Base-by-base conservation (phyloP, 2,797 vertebrate species). In the Gambelia wislizenii region DNA sequence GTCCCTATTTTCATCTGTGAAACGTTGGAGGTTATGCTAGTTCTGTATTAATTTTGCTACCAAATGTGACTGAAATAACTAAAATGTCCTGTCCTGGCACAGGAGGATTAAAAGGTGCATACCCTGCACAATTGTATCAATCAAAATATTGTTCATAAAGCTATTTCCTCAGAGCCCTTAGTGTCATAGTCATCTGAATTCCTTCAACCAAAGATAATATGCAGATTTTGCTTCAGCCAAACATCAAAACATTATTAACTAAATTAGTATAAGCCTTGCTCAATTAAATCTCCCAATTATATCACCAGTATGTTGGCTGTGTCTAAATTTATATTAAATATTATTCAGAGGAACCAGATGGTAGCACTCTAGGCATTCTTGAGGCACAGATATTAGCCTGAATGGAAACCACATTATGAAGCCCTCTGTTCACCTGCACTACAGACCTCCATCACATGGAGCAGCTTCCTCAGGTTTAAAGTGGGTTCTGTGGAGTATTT, bases 271-370 rank as follows among this genome's bases (percentile, higher is more conserved):
- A 85, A 59, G 84, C 52, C 36, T 85, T 75, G 84, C 52, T 75
- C 84, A 75, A 85, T 85, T 56, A 85, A 75, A 74, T 36, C 70
- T 44, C 49, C 74, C 84, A 85, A 85, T 85, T 75, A 75, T 30
- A 59, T 39, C 52, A 75, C 52, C 70, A 59, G 70, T 25, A 56
- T 44, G 70, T 85, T 85, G 84, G 27, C 84, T 59, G 70, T 56
- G 22, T 56, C 70, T 85, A 52, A 75, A 85, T 54, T 75, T 85
- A 74, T 75, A 85, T 85, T 59, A 75, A 85, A 76, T 59, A 85
- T 76, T 59, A 76, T 76, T 85, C 49, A 85, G 72, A 61, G 54
- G 16, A 85, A n/a, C 70, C 84, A 85, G 84, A 85, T 85, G 52
- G 52, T 76, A 56, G 25, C 42, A 27, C 70, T 76, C 70, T 72